Conservation (phyloP, 2,797 vertebrate species). For the Pempheris klunzingeri region DNA sequence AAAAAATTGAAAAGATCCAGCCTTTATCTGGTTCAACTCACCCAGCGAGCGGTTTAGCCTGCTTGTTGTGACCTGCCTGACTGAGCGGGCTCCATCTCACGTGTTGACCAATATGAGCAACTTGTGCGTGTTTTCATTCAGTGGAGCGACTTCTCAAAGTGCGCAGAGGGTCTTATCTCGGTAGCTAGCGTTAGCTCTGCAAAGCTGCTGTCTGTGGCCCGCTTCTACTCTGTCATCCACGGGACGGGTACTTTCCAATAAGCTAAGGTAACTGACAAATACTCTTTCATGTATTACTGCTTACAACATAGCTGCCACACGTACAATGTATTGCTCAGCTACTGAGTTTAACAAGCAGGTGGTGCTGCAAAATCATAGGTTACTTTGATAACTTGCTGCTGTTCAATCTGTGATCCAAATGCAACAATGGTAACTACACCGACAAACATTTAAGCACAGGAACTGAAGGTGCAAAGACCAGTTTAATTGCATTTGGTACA, state of each 20-base stretch:
- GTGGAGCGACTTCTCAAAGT: slow-evolving; percentile 45
- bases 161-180: slow-evolving; percentile 51
- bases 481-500: not conserved
- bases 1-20: slow-evolving; percentile 24
- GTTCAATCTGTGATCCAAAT: not conserved
- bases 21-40: not conserved
- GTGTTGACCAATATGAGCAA: slow-evolving; percentile 48
- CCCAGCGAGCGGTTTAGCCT: not conserved
- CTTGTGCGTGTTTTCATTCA: slow-evolving; percentile 24
- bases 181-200: slow-evolving; percentile 68
- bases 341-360: not conserved
- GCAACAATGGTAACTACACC: not conserved
- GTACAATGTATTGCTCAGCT: not conserved
- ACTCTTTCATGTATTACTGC: not conserved
- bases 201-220: slow-evolving; percentile 42
- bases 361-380: not conserved
- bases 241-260: slow-evolving; percentile 16
- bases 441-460: not conserved
- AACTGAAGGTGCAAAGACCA: too few species aligned
- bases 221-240: slow-evolving; percentile 21
- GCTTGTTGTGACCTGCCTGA: not conserved
- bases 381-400: slow-evolving; percentile 5
- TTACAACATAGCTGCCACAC: not conserved
- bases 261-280: slow-evolving; percentile 53
- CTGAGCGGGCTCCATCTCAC: fast-evolving